A percentile compares a stretch with the other conserved stretches of the same genome.
Conservation (phyloP, 2,888 invertebrate genomes). For the Hemicrepidius hirtus region DNA sequence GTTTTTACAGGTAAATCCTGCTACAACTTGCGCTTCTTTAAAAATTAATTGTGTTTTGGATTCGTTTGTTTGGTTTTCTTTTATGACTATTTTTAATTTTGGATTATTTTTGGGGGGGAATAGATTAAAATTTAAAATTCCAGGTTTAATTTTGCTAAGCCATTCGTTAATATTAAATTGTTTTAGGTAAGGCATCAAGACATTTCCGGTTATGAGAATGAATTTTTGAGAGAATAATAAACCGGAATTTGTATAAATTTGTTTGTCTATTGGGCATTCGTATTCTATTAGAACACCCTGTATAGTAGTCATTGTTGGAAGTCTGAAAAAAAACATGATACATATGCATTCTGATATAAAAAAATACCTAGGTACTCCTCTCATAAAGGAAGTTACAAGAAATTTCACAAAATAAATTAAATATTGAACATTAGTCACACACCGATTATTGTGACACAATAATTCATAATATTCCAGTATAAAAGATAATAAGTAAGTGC, state of each 20-base stretch:
- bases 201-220: slow-evolving; percentile 36
- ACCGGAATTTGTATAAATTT: slow-evolving; percentile 41
- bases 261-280: slow-evolving; percentile 6
- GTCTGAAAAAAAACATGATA: slow-evolving; percentile 2
- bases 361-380: too few relatives aligned
- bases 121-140: slow-evolving; percentile 23
- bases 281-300: slow-evolving; percentile 38
- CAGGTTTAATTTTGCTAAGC: slow-evolving; percentile 15
- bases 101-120: neutral
- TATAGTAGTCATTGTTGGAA: neutral
- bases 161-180: slow-evolving; percentile 11
- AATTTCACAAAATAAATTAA: too few relatives aligned
- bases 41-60: neutral
- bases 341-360: too few relatives aligned
- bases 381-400: too few relatives aligned
- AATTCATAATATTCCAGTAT: too few relatives aligned
- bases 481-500: too few relatives aligned
- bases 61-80: neutral
- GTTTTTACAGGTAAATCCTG: slow-evolving; percentile 39
- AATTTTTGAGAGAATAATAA: slow-evolving; percentile 35
- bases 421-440: too few relatives aligned
- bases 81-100: slow-evolving; percentile 21
- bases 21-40: slow-evolving; percentile 16
- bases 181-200: slow-evolving; percentile 35
- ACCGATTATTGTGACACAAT: too few relatives aligned